Percentiles rank a stretch among this genome's conserved stretches.
Conservation (phyloP, 1,140 invertebrate genomes). For the Drosophila mayri region DNA sequence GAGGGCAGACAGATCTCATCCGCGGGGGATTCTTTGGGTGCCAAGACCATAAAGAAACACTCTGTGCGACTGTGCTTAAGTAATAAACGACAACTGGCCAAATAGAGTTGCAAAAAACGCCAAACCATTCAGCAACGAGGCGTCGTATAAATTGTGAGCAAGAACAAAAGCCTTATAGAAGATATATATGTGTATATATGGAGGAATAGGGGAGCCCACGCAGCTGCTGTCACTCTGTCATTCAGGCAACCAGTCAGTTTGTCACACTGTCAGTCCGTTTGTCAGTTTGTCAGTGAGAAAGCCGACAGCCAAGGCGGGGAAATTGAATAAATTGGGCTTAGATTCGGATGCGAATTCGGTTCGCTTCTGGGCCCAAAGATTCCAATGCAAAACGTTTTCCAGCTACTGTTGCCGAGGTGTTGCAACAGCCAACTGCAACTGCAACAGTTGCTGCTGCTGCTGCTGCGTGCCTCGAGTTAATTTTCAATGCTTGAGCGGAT, state of each 20-base stretch:
- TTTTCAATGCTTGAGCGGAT: conserved; percentile 78
- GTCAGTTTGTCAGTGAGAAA: conserved; percentile 45
- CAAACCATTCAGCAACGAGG: conserved; percentile 68
- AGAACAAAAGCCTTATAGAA: conserved; percentile 63
- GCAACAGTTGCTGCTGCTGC: conserved; percentile 40
- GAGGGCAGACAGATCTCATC: conserved; percentile 25
- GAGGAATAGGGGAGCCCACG: conserved; percentile 50
- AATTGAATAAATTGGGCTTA: conserved; percentile 64
- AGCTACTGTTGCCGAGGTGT: conserved; percentile 61
- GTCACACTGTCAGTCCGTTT: conserved; percentile 43
- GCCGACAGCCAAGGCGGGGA: conserved; percentile 66
- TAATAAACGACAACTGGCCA: conserved; percentile 68
- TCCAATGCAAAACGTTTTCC: conserved; percentile 45
- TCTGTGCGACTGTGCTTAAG: conserved; percentile 42
- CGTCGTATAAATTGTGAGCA: conserved; percentile 61
- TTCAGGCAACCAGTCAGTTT: conserved; percentile 51
- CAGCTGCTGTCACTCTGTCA: conserved; percentile 56
- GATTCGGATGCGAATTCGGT: conserved; percentile 14
- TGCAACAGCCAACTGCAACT: conserved; percentile 45
- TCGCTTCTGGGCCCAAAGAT: conserved; percentile 24
- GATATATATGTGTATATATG: neutral
- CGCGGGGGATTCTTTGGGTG: conserved; percentile 25
- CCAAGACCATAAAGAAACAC: conserved; percentile 66
- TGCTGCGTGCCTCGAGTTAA: conserved; percentile 55
- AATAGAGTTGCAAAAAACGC: conserved; percentile 65